Percentiles rank a stretch among this genome's conserved stretches.
phyloP scores from a whole-genome alignment of 2,113 vertebrate species.

The Callospermophilus lateralis region DNA sequence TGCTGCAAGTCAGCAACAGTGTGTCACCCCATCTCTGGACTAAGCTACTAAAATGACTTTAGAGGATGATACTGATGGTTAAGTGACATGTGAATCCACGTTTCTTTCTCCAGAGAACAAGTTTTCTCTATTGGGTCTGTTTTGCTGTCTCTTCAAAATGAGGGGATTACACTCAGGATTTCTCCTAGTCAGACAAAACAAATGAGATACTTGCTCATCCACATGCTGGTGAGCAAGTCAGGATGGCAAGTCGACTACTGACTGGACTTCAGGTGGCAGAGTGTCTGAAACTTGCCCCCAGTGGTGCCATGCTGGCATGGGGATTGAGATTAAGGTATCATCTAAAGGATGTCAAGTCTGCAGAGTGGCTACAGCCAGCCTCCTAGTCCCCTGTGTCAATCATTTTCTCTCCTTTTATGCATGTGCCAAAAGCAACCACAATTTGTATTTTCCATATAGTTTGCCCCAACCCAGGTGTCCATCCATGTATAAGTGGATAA shows the following conservation, averaged over 20 bases:
- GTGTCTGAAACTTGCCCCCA: not conserved
- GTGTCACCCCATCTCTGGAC: not conserved
- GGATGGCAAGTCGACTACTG: not conserved
- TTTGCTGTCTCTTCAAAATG: not conserved
- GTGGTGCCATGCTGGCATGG: not conserved
- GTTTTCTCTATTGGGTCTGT: not conserved
- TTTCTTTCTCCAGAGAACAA: not conserved
- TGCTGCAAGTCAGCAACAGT: too few species aligned
- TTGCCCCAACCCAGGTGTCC: too few species aligned
- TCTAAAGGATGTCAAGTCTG: not conserved
- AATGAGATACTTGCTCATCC: not conserved
- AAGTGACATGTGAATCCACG: not conserved
- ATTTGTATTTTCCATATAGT: not conserved
- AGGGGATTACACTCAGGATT: not conserved
- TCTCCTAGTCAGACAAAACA: not conserved
- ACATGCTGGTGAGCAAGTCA: not conserved
- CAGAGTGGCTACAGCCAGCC: not conserved
- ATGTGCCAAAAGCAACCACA: not conserved
- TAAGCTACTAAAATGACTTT: not conserved
- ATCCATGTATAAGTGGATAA: too few species aligned
- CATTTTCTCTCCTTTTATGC: not conserved
- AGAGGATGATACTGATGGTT: not conserved
- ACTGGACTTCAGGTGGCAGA: not conserved
- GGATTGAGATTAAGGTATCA: too few species aligned
- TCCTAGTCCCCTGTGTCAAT: rapidly evolving